Conservation (phyloP, 2,113 vertebrate species). For the Laterallus jamaicensis region DNA sequence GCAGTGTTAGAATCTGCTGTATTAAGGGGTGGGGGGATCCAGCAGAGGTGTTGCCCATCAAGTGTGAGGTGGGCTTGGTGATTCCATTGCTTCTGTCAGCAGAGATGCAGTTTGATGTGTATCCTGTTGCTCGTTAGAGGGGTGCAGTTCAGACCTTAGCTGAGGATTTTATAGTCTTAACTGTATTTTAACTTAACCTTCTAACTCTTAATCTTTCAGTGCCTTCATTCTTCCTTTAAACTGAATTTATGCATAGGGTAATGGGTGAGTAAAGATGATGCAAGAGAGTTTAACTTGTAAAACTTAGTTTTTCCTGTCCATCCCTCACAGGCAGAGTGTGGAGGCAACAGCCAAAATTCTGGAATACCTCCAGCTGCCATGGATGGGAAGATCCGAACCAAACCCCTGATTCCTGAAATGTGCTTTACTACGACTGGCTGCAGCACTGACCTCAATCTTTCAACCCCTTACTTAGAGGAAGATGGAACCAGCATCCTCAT, state of each 20-base stretch:
- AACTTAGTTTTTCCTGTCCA: not conserved
- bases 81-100: not conserved
- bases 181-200: not conserved
- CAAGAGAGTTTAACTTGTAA: not conserved
- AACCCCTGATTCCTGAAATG: slow-evolving; percentile 96
- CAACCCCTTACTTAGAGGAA: slow-evolving; percentile 87
- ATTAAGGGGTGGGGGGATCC: not conserved
- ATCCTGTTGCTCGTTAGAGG: not conserved
- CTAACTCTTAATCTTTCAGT: not conserved
- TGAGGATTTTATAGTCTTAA: not conserved
- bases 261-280: not conserved
- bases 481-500: slow-evolving; percentile 91
- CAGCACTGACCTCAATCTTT: slow-evolving; percentile 86
- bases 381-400: slow-evolving; percentile 81
- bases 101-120: not conserved
- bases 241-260: not conserved
- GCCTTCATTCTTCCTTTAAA: not conserved
- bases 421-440: slow-evolving; percentile 90
- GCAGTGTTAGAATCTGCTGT: not conserved
- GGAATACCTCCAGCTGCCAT: slow-evolving; percentile 39
- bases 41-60: not conserved
- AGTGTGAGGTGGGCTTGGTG: not conserved
- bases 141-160: not conserved
- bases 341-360: slow-evolving; percentile 57
- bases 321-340: slow-evolving; percentile 81